Conservation (phyloP, 2,113 vertebrate species). For the Aegypius monachus region DNA sequence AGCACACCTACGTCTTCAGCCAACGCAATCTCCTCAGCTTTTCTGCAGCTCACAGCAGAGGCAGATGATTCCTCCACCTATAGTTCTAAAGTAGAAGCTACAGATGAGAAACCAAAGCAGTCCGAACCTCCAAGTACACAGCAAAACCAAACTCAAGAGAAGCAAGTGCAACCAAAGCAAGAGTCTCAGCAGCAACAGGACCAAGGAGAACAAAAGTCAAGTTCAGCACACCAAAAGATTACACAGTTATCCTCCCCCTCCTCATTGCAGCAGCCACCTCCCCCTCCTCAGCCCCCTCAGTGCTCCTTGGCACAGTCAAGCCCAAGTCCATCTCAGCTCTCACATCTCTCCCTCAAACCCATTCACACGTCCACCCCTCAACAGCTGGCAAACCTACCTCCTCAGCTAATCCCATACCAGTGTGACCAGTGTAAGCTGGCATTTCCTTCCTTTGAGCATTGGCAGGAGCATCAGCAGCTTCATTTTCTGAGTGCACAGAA, state of each 20-base stretch:
- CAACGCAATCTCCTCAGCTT: slow-evolving; percentile 76
- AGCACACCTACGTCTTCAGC: slow-evolving; percentile 86
- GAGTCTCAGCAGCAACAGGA: slow-evolving; percentile 84
- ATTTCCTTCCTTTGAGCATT: slow-evolving; percentile 97
- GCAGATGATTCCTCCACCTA: slow-evolving; percentile 83
- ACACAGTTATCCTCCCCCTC: slow-evolving; percentile 84
- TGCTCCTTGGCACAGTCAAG: slow-evolving; percentile 87
- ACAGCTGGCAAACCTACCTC: slow-evolving; percentile 83
- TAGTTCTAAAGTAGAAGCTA: slow-evolving; percentile 79
- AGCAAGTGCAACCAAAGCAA: slow-evolving; percentile 89
- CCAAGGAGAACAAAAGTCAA: slow-evolving; percentile 84
- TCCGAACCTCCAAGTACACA: slow-evolving; percentile 82
- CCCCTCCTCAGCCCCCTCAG: slow-evolving; percentile 77
- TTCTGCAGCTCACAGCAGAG: slow-evolving; percentile 76
- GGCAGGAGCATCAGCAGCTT: slow-evolving; percentile 99
- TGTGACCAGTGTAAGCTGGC: slow-evolving; percentile 98
- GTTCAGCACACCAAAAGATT: slow-evolving; percentile 77
- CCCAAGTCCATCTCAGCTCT: slow-evolving; percentile 86
- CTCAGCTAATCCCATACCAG: slow-evolving; percentile 95
- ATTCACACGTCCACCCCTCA: slow-evolving; percentile 89
- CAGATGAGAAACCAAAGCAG: slow-evolving; percentile 94
- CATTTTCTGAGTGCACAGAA: slow-evolving; percentile 97
- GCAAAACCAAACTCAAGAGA: slow-evolving; percentile 85
- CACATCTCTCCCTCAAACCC: slow-evolving; percentile 87
- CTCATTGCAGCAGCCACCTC: slow-evolving; percentile 82